Evolutionary conservation across 2,797 vertebrate genomes (phyloP).

Genomic region (Hozukius guyotensis): DNA sequence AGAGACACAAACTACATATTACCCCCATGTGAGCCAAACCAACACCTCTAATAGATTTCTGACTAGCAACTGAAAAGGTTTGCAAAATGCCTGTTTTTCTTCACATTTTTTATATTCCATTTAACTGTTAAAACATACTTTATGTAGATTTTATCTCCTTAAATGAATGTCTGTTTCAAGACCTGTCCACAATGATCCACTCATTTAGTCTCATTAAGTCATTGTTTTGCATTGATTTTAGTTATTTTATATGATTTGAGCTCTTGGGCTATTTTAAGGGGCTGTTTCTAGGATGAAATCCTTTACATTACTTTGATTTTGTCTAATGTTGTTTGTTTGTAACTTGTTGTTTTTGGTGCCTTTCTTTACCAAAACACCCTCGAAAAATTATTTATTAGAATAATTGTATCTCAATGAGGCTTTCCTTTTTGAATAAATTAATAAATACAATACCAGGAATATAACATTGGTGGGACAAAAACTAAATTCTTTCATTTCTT

Average conservation of each 20-base stretch:
- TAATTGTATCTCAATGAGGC: neutral
- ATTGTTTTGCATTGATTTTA: too few species aligned
- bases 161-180: neutral
- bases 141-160: neutral
- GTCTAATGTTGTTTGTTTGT: neutral
- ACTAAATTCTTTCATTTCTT: neutral
- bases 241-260: neutral
- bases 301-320: neutral
- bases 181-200: too few species aligned
- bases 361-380: neutral
- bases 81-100: too few species aligned
- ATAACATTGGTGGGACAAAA: neutral
- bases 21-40: too few species aligned
- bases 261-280: neutral
- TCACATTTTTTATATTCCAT: neutral
- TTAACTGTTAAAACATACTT: rapidly evolving
- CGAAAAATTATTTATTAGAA: neutral
- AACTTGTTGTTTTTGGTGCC: neutral
- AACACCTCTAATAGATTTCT: rapidly evolving
- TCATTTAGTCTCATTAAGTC: too few species aligned
- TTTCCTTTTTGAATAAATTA: neutral
- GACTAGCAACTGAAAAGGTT: neutral
- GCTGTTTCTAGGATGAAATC: neutral
- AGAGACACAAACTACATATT: neutral
- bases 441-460: neutral